Evolutionary conservation across 2,797 vertebrate species (phyloP).

Genomic region (Iguana delicatissima): DNA sequence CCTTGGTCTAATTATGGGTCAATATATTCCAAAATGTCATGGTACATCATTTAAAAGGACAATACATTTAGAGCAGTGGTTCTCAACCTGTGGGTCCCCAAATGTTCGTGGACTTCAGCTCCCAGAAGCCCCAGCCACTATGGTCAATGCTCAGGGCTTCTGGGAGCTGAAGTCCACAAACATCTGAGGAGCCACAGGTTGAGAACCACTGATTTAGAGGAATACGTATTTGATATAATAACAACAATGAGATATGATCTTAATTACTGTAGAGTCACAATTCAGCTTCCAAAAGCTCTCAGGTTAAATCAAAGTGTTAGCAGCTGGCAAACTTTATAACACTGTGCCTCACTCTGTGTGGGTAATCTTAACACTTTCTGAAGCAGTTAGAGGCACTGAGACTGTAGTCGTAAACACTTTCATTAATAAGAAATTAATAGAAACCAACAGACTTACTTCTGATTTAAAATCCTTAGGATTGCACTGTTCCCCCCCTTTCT

Average conservation of each 20-base stretch:
- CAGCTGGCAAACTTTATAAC: slow-evolving; percentile 56
- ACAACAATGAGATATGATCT: slow-evolving; percentile 58
- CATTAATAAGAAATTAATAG: not conserved
- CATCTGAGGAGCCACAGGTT: too few relatives aligned
- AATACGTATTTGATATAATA: slow-evolving; percentile 36
- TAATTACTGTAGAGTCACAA: slow-evolving; percentile 51
- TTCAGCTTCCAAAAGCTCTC: slow-evolving; percentile 22
- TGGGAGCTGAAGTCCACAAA: too few relatives aligned
- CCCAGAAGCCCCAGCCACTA: too few relatives aligned
- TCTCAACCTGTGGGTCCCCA: too few relatives aligned
- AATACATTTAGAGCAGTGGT: slow-evolving; percentile 40
- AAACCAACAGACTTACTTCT: not conserved
- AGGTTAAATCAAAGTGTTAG: slow-evolving; percentile 51
- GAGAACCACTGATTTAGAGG: too few relatives aligned
- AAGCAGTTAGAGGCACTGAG: not conserved
- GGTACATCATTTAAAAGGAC: slow-evolving; percentile 26
- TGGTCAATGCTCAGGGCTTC: too few relatives aligned
- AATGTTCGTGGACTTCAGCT: too few relatives aligned
- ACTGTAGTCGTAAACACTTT: not conserved
- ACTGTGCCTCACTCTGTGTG: slow-evolving; percentile 76
- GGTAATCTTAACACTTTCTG: slow-evolving; percentile 58
- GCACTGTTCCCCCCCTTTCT: slow-evolving; percentile 12
- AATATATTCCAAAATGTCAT: slow-evolving; percentile 45
- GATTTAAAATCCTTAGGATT: slow-evolving; percentile 20
- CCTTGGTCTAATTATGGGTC: slow-evolving; percentile 27